These are phyloP conservation scores for Drosophila demipolita DNA, from an alignment of 2,888 invertebrate genomes.

Conservation along the genomic window DNA sequence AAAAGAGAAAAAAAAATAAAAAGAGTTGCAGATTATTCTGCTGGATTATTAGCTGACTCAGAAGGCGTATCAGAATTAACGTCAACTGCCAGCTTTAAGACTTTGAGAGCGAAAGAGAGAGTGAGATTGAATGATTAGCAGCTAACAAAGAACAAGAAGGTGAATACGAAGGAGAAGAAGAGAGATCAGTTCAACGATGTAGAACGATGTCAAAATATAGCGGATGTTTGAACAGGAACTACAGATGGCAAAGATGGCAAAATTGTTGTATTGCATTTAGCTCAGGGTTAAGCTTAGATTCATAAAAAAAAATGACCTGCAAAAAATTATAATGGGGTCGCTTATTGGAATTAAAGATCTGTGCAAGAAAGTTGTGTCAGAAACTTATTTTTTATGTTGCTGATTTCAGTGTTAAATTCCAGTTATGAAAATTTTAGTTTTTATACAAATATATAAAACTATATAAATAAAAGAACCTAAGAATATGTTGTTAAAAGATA, in stretches of 20 bases:
- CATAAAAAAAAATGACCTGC: background rate
- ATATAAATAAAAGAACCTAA: background rate
- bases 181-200: slow-evolving; percentile 46
- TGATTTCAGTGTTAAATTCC: background rate
- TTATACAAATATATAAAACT: background rate
- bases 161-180: slow-evolving; percentile 3
- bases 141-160: slow-evolving; percentile 26
- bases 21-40: slow-evolving; percentile 56
- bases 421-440: background rate
- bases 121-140: slow-evolving; percentile 16
- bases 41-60: slow-evolving; percentile 72
- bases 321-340: background rate
- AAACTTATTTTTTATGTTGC: background rate
- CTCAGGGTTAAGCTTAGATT: slow-evolving; percentile 1
- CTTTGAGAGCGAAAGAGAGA: background rate
- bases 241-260: slow-evolving; percentile 22
- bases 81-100: slow-evolving; percentile 23
- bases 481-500: background rate
- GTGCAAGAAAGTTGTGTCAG: no score
- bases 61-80: slow-evolving; percentile 62
- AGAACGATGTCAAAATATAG: slow-evolving; percentile 34
- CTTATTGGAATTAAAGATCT: background rate
- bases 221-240: slow-evolving; percentile 47
- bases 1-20: slow-evolving; percentile 31
- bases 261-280: slow-evolving; percentile 12